phyloP scores from a whole-genome alignment of 2,113 vertebrate genomes.

The Cinclus mexicanus region DNA sequence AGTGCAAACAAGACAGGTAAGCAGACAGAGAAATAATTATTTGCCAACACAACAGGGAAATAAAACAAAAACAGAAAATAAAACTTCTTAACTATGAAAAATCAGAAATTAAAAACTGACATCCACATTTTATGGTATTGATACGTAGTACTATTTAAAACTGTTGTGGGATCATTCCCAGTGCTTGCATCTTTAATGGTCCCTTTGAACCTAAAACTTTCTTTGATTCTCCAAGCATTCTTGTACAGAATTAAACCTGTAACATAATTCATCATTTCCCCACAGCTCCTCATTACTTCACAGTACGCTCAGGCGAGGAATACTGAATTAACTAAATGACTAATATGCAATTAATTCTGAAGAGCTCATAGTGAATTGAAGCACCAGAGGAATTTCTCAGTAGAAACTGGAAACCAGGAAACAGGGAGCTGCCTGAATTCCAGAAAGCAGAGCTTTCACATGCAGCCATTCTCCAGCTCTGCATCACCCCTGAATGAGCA shows the following conservation, averaged over 20 bases:
- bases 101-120: not conserved
- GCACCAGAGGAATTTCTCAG: conserved; percentile 14
- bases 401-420: not conserved
- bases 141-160: not conserved
- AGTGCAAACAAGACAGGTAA: not conserved
- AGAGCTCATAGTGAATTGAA: not conserved
- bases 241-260: not conserved
- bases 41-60: not conserved
- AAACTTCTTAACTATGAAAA: not conserved
- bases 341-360: not conserved
- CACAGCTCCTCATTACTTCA: not conserved
- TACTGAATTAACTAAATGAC: not conserved
- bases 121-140: not conserved
- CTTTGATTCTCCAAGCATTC: not conserved
- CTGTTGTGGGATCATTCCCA: not conserved
- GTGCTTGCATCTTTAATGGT: not conserved
- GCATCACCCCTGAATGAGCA: not conserved
- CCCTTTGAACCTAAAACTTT: not conserved
- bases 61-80: not conserved
- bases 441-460: not conserved
- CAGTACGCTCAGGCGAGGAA: not conserved
- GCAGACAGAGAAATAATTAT: not conserved
- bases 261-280: not conserved
- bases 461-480: not conserved
- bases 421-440: not conserved